A percentile compares a stretch with the other conserved stretches of the same genome.
Evolutionary conservation across 2,113 vertebrate species (phyloP).

Genomic region (Rhizomys pruinosus): DNA sequence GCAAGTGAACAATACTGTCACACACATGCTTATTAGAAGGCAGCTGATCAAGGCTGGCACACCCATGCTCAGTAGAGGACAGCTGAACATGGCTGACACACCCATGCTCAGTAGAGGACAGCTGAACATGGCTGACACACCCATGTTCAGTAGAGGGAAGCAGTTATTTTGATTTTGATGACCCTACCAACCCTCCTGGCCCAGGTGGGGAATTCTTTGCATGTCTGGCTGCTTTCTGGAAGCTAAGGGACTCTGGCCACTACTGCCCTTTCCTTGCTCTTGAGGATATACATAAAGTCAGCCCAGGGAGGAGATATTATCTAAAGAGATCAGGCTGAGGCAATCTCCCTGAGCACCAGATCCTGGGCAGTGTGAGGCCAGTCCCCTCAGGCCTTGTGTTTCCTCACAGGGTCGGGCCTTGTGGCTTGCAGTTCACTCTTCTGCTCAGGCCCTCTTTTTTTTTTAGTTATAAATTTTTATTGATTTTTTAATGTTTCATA

Average conservation of each 20-base stretch:
- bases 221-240: background rate
- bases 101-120: too few relatives aligned
- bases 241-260: background rate
- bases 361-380: background rate
- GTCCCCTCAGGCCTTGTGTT: background rate
- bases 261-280: background rate
- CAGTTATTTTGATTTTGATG: background rate
- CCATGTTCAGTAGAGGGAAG: background rate
- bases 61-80: too few relatives aligned
- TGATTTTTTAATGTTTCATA: too few relatives aligned
- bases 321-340: background rate
- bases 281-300: background rate
- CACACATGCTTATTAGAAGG: too few relatives aligned
- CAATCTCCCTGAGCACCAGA: background rate
- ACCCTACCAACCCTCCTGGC: background rate
- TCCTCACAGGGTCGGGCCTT: background rate
- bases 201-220: background rate
- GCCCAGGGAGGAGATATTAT: background rate
- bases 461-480: too few relatives aligned
- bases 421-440: too few relatives aligned
- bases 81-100: too few relatives aligned
- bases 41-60: too few relatives aligned
- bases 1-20: too few relatives aligned
- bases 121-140: background rate
- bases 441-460: too few relatives aligned